A percentile compares a stretch with the other conserved stretches of the same genome.
phyloP scores from a whole-genome alignment of 2,888 invertebrate species.

The Leucophora obtusa region DNA sequence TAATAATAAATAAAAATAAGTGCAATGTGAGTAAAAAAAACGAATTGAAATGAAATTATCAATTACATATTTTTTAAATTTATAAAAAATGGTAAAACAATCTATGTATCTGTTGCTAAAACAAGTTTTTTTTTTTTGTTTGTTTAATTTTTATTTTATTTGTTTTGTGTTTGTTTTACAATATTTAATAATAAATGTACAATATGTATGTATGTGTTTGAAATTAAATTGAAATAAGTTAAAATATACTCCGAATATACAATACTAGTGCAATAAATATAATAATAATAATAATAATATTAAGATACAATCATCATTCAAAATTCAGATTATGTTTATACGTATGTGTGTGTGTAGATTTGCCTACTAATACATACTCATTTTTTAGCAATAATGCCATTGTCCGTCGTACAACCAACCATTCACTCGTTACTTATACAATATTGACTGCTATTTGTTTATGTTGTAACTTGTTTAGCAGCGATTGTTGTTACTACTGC shows the following conservation, averaged over 20 bases:
- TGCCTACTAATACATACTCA: background rate
- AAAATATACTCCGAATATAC: background rate
- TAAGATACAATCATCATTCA: background rate
- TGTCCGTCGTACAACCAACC: background rate
- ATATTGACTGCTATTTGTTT: conserved; percentile 56
- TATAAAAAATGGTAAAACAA: background rate
- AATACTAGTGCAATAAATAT: background rate
- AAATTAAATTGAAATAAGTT: background rate
- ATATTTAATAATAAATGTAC: background rate
- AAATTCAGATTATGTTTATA: too few species aligned
- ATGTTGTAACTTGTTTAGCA: conserved; percentile 59
- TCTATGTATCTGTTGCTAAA: conserved; percentile 21
- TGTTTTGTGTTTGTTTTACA: background rate
- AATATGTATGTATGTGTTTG: background rate
- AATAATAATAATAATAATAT: background rate
- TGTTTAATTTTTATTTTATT: background rate
- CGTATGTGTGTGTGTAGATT: too few species aligned
- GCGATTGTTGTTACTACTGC: conserved; percentile 40
- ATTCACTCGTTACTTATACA: conserved; percentile 22
- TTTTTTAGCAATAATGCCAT: background rate
- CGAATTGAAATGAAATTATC: conserved; percentile 4
- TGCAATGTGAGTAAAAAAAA: conserved; percentile 4
- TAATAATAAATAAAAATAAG: background rate
- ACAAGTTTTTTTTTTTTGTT: conserved; percentile 10
- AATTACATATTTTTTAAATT: background rate